Evolutionary conservation across 2,888 invertebrate species (phyloP).

Genomic region (Andrena hattorfiana): DNA sequence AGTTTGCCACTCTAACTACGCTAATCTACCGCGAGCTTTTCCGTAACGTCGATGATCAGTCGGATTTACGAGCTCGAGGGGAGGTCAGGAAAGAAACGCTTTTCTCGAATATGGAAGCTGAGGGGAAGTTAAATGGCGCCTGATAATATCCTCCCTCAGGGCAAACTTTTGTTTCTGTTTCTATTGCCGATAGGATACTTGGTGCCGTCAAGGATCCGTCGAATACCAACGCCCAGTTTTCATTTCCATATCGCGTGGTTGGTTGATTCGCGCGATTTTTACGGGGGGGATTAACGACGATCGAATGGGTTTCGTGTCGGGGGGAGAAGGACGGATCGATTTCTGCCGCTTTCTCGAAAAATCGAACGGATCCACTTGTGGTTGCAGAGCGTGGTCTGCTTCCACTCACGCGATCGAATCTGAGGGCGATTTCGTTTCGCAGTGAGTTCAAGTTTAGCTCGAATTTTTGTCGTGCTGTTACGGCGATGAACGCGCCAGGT

Average conservation of each 20-base stretch:
- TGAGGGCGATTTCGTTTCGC: conserved; percentile 21
- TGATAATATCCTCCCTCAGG: conserved; percentile 55
- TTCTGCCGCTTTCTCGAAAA: conserved; percentile 21
- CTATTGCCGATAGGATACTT: conserved; percentile 33
- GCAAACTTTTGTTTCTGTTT: conserved; percentile 40
- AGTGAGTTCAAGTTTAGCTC: background rate
- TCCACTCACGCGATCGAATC: conserved; percentile 29
- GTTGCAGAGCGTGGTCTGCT: conserved; percentile 16
- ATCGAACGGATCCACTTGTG: conserved; percentile 18
- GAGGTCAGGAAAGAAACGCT: conserved; percentile 32
- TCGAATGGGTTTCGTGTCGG: background rate
- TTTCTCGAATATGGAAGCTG: conserved; percentile 26
- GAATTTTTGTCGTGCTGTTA: background rate
- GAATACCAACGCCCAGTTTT: conserved; percentile 34
- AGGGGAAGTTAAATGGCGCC: conserved; percentile 61
- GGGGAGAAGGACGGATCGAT: background rate
- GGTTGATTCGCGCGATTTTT: conserved; percentile 13
- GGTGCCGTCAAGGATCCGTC: conserved; percentile 54
- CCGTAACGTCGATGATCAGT: conserved; percentile 38
- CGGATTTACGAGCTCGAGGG: conserved; percentile 31
- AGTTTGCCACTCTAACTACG: conserved; percentile 44
- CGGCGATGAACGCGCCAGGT: too few species aligned
- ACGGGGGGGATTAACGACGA: background rate
- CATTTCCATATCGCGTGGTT: conserved; percentile 24
- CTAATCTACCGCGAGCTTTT: conserved; percentile 42